Evolutionary conservation across 53 echinoderm and acorn worm genomes (phyloP).

Genomic region (Henricia sp.): DNA sequence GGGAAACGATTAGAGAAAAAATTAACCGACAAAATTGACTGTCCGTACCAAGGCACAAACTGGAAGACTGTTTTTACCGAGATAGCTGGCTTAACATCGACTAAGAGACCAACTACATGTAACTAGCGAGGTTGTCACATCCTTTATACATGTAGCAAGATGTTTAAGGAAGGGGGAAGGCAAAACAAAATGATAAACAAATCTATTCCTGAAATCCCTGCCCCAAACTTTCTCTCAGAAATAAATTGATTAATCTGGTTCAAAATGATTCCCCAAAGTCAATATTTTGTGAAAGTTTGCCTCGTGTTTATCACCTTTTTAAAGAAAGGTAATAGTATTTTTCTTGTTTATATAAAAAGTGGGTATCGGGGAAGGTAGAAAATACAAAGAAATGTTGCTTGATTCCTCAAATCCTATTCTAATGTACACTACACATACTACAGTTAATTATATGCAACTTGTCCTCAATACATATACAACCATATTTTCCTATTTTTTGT

Average conservation of each 20-base stretch:
- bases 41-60: conserved; percentile 60
- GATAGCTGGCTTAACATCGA: conserved; percentile 31
- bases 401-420: conserved; percentile 19
- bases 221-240: not conserved
- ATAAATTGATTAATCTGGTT: conserved; percentile 1
- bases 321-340: not conserved
- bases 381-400: conserved; percentile 29
- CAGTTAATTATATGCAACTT: conserved; percentile 49
- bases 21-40: not conserved
- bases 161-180: not conserved
- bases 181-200: not conserved
- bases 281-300: conserved; percentile 7
- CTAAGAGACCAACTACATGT: conserved; percentile 29
- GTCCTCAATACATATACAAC: conserved; percentile 52
- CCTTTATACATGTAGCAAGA: conserved; percentile 25
- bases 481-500: conserved; percentile 20
- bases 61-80: conserved; percentile 48
- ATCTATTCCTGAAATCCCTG: not conserved
- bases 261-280: conserved; percentile 24
- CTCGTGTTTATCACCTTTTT: not conserved
- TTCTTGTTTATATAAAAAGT: conserved; percentile 6
- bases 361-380: conserved; percentile 1
- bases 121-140: conserved; percentile 9
- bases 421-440: conserved; percentile 22
- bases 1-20: conserved; percentile 4